phyloP scores from a whole-genome alignment of 2,797 vertebrate genomes.

The Antennarius maculatus region DNA sequence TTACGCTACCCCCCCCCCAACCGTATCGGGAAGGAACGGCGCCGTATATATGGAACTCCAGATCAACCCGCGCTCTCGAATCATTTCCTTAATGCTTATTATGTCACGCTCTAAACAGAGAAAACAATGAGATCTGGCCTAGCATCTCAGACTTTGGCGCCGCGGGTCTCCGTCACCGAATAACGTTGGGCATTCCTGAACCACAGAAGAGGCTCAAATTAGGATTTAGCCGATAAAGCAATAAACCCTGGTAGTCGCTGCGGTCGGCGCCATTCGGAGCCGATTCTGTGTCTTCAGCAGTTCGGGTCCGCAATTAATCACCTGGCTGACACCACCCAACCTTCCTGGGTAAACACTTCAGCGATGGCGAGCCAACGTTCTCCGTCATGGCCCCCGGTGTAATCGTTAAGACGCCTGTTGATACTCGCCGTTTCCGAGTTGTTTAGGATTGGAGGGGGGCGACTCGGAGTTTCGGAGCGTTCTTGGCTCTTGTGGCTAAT shows the following conservation, averaged over 20 bases:
- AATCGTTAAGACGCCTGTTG: constrained; percentile 49
- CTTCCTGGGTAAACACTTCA: constrained; percentile 70
- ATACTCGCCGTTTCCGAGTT: constrained; percentile 37
- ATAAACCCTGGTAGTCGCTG: constrained; percentile 73
- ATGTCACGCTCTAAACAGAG: constrained; percentile 26
- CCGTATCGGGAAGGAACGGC: constrained; percentile 60
- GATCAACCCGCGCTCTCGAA: constrained; percentile 46
- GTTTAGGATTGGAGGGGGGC: constrained; percentile 43
- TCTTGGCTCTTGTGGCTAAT: constrained; percentile 29
- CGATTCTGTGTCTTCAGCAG: constrained; percentile 78
- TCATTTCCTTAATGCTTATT: constrained; percentile 33
- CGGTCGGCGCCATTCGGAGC: constrained; percentile 67
- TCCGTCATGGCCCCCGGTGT: constrained; percentile 32
- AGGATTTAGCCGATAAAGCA: constrained; percentile 79
- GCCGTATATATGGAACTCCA: constrained; percentile 54
- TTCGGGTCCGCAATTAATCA: constrained; percentile 78
- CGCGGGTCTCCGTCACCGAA: constrained; percentile 30
- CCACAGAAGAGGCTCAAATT: constrained; percentile 66
- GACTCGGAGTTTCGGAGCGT: constrained; percentile 23
- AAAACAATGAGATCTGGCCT: constrained; percentile 33
- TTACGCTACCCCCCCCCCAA: constrained; percentile 35
- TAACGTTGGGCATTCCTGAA: constrained; percentile 44
- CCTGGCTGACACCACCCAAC: constrained; percentile 67
- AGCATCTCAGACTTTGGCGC: constrained; percentile 47
- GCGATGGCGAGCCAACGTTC: constrained; percentile 47